Conservation (phyloP, 2,888 invertebrate species). For the Mantis religiosa region DNA sequence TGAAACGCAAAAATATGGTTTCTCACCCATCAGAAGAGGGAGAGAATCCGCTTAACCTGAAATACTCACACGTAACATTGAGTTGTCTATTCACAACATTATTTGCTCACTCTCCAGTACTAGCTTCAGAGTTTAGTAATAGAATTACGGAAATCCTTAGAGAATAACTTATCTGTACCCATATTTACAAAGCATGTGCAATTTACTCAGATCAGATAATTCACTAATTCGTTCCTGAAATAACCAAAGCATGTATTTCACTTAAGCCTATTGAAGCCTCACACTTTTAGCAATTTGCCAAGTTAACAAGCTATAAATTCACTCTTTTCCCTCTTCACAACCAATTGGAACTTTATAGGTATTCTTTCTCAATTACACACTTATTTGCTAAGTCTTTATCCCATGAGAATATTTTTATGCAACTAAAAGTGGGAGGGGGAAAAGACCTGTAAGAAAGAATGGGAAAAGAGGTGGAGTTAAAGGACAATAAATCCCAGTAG, state of each 20-base stretch:
- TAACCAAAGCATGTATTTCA: background rate
- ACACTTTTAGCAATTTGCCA: background rate
- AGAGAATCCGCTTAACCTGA: no score
- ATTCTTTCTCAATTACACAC: background rate
- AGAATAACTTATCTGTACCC: no score
- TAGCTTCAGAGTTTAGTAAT: no score
- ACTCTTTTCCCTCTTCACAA: background rate
- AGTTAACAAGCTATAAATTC: background rate
- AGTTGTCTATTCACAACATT: no score
- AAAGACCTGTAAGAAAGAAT: background rate
- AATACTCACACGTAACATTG: no score
- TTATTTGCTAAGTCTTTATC: background rate
- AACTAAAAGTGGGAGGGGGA: background rate
- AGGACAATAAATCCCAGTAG: constrained; percentile 15
- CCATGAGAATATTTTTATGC: background rate
- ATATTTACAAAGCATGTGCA: no score
- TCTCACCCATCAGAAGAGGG: no score
- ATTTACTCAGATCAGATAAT: no score
- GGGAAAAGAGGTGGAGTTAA: background rate
- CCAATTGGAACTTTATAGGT: background rate
- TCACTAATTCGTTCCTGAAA: no score
- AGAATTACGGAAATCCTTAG: no score
- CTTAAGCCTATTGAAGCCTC: background rate
- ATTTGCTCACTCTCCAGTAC: no score
- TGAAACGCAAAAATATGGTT: no score